phyloP scores from a whole-genome alignment of 2,113 vertebrate species.

The Corythornis cristatus region DNA sequence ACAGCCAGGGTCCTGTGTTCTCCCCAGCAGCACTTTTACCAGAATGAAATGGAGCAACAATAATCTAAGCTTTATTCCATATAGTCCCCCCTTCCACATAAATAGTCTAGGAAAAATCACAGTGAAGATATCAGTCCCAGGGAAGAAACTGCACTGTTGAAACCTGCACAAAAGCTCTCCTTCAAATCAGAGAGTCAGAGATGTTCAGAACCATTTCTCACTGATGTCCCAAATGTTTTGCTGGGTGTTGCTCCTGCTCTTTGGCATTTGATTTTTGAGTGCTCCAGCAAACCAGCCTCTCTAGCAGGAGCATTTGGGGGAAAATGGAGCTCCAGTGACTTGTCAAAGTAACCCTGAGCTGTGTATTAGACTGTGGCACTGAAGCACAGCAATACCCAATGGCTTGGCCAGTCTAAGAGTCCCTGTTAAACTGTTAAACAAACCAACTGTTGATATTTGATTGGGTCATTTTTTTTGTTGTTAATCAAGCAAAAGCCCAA shows the following conservation, averaged over 20 bases:
- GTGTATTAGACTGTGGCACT: too few relatives aligned
- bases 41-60: slow-evolving; percentile 36
- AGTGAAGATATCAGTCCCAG: neutral
- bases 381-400: neutral
- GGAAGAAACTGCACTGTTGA: neutral
- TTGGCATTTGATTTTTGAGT: neutral
- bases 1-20: neutral
- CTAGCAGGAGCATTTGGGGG: neutral
- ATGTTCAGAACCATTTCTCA: neutral
- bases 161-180: neutral
- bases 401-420: neutral
- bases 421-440: too few relatives aligned
- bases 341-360: neutral
- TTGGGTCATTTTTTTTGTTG: neutral
- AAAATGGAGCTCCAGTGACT: neutral
- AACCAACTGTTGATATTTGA: neutral
- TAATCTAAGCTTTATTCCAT: neutral
- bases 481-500: slow-evolving; percentile 36
- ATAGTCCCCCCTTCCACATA: neutral
- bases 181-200: neutral
- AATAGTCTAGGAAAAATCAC: neutral
- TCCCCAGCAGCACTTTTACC: slow-evolving; percentile 32
- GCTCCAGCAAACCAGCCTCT: neutral
- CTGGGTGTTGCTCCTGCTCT: neutral
- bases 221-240: neutral